Percentiles rank a stretch among this genome's conserved stretches.
These are phyloP conservation scores for Polyodon spathula DNA, from an alignment of 2,113 vertebrate genomes.

Conservation along the genomic window DNA sequence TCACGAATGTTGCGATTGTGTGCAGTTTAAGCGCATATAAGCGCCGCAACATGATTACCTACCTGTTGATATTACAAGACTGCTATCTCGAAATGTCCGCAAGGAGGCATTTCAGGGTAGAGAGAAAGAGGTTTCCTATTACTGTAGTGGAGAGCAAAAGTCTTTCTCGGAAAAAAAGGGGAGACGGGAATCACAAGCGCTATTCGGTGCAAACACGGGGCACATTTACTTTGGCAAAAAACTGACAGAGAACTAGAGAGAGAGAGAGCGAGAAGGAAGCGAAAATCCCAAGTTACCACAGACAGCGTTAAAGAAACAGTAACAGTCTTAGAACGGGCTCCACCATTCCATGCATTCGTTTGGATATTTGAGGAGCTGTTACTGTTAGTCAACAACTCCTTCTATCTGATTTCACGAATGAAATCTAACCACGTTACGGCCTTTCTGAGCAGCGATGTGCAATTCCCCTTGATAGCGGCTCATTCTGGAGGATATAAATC, in stretches of 20 bases:
- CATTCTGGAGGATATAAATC: no score
- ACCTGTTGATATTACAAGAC: no score
- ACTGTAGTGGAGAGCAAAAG: conserved; percentile 8
- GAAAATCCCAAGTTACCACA: background rate
- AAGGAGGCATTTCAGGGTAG: conserved; percentile 22
- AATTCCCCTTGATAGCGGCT: no score
- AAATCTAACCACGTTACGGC: no score
- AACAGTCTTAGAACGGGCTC: background rate
- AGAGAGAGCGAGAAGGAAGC: background rate
- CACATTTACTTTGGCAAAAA: conserved; percentile 11
- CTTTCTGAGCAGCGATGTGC: no score
- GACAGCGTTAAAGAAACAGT: conserved; percentile 1
- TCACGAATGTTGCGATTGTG: no score
- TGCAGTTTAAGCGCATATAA: no score
- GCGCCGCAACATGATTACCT: no score
- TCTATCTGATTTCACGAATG: no score
- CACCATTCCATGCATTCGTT: no score
- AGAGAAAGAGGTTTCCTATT: conserved; percentile 11
- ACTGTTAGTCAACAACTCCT: no score
- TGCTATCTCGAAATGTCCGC: background rate
- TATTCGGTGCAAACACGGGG: conserved; percentile 9
- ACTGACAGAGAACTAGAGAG: background rate
- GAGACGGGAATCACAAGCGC: conserved; percentile 9
- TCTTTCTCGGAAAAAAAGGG: conserved; percentile 20
- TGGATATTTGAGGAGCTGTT: no score